Evolutionary conservation across 2,113 vertebrate species (phyloP).

Genomic region (Strix aluco): DNA sequence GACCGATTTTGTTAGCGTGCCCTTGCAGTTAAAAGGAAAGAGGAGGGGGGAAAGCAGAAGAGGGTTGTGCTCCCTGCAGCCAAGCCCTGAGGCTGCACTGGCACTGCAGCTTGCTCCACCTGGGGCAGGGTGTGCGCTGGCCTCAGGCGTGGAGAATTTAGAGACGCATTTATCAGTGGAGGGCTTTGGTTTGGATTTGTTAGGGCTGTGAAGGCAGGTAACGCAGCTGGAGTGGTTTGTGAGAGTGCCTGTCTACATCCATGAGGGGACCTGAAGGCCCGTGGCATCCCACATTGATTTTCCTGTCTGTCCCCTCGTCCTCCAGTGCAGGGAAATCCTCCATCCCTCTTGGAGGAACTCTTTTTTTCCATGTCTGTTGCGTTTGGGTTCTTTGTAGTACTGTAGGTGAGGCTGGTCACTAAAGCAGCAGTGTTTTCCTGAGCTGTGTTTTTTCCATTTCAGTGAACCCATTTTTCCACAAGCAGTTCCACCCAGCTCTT

Average conservation of each 20-base stretch:
- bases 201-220: background rate
- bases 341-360: fast-evolving
- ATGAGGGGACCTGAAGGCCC: background rate
- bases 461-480: background rate
- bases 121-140: fast-evolving
- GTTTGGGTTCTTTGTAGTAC: background rate
- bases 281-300: background rate
- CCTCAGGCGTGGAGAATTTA: background rate
- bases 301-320: background rate
- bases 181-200: background rate
- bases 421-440: background rate
- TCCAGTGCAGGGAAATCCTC: background rate
- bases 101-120: background rate
- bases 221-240: background rate
- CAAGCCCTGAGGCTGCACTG: fast-evolving
- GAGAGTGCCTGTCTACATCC: fast-evolving
- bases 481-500: background rate
- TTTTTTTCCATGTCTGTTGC: background rate
- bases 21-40: background rate
- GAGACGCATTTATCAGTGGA: background rate
- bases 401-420: background rate
- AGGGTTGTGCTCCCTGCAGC: fast-evolving
- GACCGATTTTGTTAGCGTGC: background rate
- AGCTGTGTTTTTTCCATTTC: background rate
- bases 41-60: background rate